Conservation (phyloP, 2,888 invertebrate genomes). For the Callosobruchus maculatus region DNA sequence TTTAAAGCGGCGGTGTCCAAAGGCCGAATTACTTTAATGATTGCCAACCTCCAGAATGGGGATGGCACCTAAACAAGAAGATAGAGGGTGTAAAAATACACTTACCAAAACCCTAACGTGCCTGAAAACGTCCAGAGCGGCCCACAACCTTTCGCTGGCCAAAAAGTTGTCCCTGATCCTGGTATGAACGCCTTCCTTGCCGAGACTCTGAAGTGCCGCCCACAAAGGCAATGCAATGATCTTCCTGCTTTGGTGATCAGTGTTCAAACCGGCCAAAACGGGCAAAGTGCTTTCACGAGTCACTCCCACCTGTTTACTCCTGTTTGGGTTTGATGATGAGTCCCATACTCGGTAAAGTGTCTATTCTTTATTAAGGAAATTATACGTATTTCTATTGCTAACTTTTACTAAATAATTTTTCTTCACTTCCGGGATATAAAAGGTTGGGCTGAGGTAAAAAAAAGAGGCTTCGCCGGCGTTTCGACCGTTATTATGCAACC, state of each 20-base stretch:
- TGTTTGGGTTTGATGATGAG: constrained; percentile 36
- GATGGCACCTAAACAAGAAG: no score
- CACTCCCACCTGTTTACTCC: constrained; percentile 44
- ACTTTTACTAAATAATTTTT: no score
- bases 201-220: constrained; percentile 73
- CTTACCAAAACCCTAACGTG: constrained; percentile 69
- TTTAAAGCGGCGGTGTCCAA: no score
- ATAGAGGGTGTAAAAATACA: background rate
- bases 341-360: constrained; percentile 48
- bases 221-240: constrained; percentile 79
- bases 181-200: constrained; percentile 66
- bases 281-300: constrained; percentile 58
- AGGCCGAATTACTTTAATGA: no score
- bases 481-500: no score
- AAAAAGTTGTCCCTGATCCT: constrained; percentile 74
- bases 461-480: no score
- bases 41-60: no score
- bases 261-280: constrained; percentile 57
- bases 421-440: no score
- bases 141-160: constrained; percentile 61
- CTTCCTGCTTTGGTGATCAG: constrained; percentile 55
- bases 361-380: constrained; percentile 36
- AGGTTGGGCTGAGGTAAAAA: no score
- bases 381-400: no score
- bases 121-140: constrained; percentile 59